A percentile compares a stretch with the other conserved stretches of the same genome.
Evolutionary conservation across 2,888 invertebrate genomes (phyloP).

Genomic region (Incurvaria masculella): DNA sequence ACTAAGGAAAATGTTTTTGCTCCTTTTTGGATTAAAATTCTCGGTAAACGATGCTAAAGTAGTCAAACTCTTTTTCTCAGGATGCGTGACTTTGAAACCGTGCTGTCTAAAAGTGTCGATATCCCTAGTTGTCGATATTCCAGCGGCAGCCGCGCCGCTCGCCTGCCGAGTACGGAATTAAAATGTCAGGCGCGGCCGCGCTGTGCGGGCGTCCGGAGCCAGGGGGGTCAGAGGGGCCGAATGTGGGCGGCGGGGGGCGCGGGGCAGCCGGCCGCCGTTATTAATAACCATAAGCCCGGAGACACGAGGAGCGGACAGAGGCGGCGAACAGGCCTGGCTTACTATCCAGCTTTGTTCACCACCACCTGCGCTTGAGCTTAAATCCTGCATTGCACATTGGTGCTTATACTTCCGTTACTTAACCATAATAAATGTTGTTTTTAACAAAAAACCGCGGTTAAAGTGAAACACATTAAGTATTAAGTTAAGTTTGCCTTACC

Average conservation of each 20-base stretch:
- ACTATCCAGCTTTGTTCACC: background rate
- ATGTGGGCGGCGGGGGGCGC: conserved; percentile 22
- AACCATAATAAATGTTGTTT: too few relatives aligned
- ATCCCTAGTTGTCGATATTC: background rate
- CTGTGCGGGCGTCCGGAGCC: conserved; percentile 31
- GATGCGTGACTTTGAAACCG: too few relatives aligned
- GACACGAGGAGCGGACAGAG: conserved; percentile 57
- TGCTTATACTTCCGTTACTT: too few relatives aligned
- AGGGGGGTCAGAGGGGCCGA: conserved; percentile 27
- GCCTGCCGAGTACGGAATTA: conserved; percentile 43
- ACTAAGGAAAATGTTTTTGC: too few relatives aligned
- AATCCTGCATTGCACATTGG: too few relatives aligned
- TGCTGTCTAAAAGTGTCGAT: background rate
- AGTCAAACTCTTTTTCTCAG: too few relatives aligned
- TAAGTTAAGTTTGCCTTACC: too few relatives aligned
- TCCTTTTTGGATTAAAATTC: too few relatives aligned
- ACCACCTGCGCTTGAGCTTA: background rate
- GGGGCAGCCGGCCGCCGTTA: conserved; percentile 38
- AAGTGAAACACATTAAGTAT: too few relatives aligned
- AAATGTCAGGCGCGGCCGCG: conserved; percentile 54
- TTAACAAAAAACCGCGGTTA: too few relatives aligned
- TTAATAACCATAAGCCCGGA: conserved; percentile 58
- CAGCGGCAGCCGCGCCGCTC: conserved; percentile 29
- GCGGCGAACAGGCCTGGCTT: conserved; percentile 35
- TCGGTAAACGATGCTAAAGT: too few relatives aligned